A percentile compares a stretch with the other conserved stretches of the same genome.
Conservation (phyloP, 1,140 invertebrate genomes). For the Physella acuta region DNA sequence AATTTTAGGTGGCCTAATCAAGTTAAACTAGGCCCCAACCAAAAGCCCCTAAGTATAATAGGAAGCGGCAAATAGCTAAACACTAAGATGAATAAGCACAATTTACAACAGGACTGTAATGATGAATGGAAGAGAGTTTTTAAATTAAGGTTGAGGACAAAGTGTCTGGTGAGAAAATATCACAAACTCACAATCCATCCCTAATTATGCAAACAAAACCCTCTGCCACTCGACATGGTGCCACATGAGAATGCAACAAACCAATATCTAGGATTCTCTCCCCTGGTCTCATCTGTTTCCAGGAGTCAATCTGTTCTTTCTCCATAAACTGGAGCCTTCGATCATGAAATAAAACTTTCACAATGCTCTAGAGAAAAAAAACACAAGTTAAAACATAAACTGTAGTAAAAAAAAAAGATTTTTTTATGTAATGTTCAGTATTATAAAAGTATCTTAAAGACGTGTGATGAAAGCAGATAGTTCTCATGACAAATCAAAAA, state of each 20-base stretch:
- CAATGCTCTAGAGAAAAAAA: slow-evolving; percentile 72
- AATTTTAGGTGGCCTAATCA: no score
- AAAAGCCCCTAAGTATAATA: no score
- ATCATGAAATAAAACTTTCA: slow-evolving; percentile 93
- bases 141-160: no score
- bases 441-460: neutral
- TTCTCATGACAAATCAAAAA: neutral
- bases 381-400: neutral
- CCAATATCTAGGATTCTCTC: slow-evolving; percentile 84
- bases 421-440: neutral
- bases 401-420: neutral
- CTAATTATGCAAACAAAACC: neutral
- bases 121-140: no score
- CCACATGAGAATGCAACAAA: slow-evolving; percentile 26
- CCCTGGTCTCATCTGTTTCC: slow-evolving; percentile 83
- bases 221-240: neutral
- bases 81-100: no score
- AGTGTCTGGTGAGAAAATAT: neutral
- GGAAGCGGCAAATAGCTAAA: no score
- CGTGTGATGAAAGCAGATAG: no score
- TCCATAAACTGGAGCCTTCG: slow-evolving; percentile 93
- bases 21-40: no score
- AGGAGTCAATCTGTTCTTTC: slow-evolving; percentile 86
- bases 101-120: no score
- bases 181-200: neutral